Percentiles rank a stretch among this genome's conserved stretches.
Evolutionary conservation across 2,888 invertebrate species (phyloP).

Genomic region (Electrophaes corylata): DNA sequence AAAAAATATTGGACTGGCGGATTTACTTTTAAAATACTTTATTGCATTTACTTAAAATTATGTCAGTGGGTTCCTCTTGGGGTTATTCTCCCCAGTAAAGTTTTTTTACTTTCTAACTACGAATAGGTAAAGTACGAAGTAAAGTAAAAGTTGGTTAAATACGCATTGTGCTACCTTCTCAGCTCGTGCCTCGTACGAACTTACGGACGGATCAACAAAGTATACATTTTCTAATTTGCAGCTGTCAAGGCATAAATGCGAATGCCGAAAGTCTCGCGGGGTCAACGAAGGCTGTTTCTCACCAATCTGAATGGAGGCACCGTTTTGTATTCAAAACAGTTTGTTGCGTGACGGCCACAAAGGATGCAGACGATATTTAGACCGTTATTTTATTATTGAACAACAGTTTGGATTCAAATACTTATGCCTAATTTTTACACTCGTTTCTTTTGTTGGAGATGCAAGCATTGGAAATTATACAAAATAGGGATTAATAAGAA

Average conservation of each 20-base stretch:
- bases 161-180: no score
- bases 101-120: no score
- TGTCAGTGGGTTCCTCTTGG: no score
- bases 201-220: no score
- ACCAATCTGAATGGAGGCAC: conserved; percentile 57
- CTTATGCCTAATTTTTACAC: conserved; percentile 6
- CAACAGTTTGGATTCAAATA: conserved; percentile 28
- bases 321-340: conserved; percentile 60
- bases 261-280: conserved; percentile 49
- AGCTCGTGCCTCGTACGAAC: no score
- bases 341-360: conserved; percentile 57
- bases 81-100: no score
- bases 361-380: conserved; percentile 51
- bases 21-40: no score
- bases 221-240: conserved; percentile 12
- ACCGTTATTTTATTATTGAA: conserved; percentile 38
- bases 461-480: not conserved
- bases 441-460: not conserved
- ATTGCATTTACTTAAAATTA: no score
- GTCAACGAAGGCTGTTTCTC: conserved; percentile 55
- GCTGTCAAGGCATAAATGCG: conserved; percentile 23
- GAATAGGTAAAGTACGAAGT: no score
- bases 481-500: no score
- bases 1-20: no score
- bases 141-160: no score